phyloP scores from a whole-genome alignment of 2,113 vertebrate species.

The Corvus cornix region DNA sequence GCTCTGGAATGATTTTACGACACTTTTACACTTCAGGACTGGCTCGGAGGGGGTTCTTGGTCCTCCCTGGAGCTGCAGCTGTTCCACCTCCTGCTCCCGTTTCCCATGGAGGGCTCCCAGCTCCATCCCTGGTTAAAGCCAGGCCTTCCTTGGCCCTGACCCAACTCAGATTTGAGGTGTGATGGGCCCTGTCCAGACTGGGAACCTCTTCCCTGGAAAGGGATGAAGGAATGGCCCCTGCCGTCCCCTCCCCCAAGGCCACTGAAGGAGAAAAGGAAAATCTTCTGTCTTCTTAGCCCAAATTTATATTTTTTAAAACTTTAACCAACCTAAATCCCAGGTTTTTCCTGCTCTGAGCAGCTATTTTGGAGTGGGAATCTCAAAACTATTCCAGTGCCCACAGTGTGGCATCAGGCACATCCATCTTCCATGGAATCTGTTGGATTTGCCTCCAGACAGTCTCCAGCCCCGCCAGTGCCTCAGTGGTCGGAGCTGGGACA shows the following conservation, averaged over 20 bases:
- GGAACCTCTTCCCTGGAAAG: not conserved
- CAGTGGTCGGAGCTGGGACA: rapidly evolving
- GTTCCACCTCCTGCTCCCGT: not conserved
- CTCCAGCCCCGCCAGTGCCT: rapidly evolving
- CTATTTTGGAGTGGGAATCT: not conserved
- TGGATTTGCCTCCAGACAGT: not conserved
- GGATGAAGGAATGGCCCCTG: not conserved
- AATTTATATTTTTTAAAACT: rapidly evolving
- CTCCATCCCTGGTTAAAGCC: too few relatives aligned
- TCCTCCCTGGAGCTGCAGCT: not conserved
- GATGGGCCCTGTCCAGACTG: not conserved
- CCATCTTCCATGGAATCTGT: not conserved
- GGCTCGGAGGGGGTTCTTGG: not conserved
- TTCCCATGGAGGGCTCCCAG: not conserved
- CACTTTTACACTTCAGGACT: not conserved
- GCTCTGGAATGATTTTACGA: rapidly evolving
- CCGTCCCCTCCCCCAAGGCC: too few relatives aligned
- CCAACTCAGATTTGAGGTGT: not conserved
- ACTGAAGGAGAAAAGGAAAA: not conserved
- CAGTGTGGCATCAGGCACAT: rapidly evolving
- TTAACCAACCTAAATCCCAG: not conserved
- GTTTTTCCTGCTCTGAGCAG: not conserved
- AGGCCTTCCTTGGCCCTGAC: not conserved
- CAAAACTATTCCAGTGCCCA: not conserved
- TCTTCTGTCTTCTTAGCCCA: not conserved